These are phyloP conservation scores for Malthinus flaveolus DNA, from an alignment of 2,888 invertebrate species.

Conservation along the genomic window DNA sequence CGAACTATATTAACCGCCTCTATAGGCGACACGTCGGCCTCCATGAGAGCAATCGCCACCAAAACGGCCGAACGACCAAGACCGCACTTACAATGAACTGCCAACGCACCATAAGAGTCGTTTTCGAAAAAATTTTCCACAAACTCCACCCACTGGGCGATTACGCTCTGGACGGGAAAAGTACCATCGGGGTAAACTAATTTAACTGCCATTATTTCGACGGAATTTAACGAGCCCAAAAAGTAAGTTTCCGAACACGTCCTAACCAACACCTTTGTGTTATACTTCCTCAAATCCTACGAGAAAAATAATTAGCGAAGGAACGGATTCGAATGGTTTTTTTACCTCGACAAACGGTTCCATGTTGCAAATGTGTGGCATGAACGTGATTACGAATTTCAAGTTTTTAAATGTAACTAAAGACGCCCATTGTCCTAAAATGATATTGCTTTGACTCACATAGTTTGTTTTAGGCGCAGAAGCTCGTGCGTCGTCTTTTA, in stretches of 20 bases:
- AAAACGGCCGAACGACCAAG: constrained; percentile 25
- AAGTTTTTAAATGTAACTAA: constrained; percentile 9
- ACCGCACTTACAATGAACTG: constrained; percentile 22
- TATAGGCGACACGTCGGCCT: constrained; percentile 12
- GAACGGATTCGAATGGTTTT: no score
- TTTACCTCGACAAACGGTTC: constrained; percentile 11
- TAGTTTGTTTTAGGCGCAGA: no score
- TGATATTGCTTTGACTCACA: background rate
- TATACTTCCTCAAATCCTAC: constrained; percentile 13
- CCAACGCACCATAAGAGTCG: constrained; percentile 10
- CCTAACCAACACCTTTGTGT: constrained; percentile 8
- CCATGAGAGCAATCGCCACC: constrained; percentile 27
- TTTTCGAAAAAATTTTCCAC: constrained; percentile 6
- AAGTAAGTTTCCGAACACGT: constrained; percentile 9
- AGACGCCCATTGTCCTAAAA: constrained; percentile 6
- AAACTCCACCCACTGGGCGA: constrained; percentile 19
- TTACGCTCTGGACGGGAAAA: constrained; percentile 11
- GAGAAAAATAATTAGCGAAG: background rate
- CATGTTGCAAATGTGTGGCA: constrained; percentile 4
- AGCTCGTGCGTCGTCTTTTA: no score
- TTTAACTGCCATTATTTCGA: constrained; percentile 12
- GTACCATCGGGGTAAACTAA: constrained; percentile 18
- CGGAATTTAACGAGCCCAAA: background rate
- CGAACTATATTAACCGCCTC: constrained; percentile 10
- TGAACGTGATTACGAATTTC: constrained; percentile 9